Percentiles rank a stretch among this genome's conserved stretches.
phyloP scores from a whole-genome alignment of 2,113 vertebrate species.

The Lampris incognitus region DNA sequence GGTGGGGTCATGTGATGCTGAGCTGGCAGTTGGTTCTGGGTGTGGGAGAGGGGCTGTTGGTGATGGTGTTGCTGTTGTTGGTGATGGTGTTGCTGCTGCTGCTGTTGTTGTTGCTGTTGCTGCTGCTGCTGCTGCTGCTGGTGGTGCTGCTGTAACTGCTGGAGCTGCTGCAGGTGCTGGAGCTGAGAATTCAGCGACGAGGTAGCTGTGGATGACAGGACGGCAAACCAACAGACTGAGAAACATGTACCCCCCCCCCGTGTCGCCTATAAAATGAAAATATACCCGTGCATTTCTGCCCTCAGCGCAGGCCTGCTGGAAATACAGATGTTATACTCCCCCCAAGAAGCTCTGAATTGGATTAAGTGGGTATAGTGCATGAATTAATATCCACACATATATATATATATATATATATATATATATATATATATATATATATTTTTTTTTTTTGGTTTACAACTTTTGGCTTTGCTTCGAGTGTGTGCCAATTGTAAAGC shows the following conservation, averaged over 20 bases:
- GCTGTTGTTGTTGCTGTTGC: constrained; percentile 69
- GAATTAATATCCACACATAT: too few relatives aligned
- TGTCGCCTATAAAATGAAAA: too few relatives aligned
- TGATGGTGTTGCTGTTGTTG: constrained; percentile 83
- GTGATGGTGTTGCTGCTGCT: constrained; percentile 73
- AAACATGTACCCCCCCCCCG: background rate
- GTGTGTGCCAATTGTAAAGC: too few relatives aligned
- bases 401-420: too few relatives aligned
- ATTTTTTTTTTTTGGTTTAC: too few relatives aligned
- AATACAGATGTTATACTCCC: too few relatives aligned
- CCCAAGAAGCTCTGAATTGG: too few relatives aligned
- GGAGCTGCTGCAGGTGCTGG: constrained; percentile 98
- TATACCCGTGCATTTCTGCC: too few relatives aligned
- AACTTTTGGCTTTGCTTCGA: too few relatives aligned
- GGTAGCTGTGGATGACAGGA: constrained; percentile 89
- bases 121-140: constrained; percentile 83
- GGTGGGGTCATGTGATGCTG: constrained; percentile 84
- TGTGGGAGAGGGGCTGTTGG: constrained; percentile 79
- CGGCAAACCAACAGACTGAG: background rate
- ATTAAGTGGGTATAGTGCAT: too few relatives aligned
- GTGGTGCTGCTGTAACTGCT: constrained; percentile 93
- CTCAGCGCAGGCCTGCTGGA: too few relatives aligned
- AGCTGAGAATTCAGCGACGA: constrained; percentile 99
- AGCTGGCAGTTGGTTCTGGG: constrained; percentile 75
- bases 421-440: too few relatives aligned